Percentiles rank a stretch among this genome's conserved stretches.
Conservation (phyloP, 1,140 invertebrate genomes). For the Scaptomyza hsui region DNA sequence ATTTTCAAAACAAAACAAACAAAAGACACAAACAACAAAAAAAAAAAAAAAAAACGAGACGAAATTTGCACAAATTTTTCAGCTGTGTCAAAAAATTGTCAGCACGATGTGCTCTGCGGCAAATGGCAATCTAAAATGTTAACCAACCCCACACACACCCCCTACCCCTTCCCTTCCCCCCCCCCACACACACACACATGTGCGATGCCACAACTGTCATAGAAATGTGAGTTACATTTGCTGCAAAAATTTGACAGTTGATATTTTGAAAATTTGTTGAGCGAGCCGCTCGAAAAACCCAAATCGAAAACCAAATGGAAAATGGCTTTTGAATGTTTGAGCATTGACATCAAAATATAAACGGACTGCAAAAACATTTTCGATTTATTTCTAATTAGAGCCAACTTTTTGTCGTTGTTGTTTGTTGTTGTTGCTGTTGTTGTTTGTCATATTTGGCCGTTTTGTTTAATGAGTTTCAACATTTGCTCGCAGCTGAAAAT, state of each 20-base stretch:
- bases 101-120: slow-evolving; percentile 52
- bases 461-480: slow-evolving; percentile 76
- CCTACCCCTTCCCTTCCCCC: slow-evolving; percentile 7
- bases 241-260: slow-evolving; percentile 79
- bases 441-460: slow-evolving; percentile 44
- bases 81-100: slow-evolving; percentile 81
- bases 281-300: slow-evolving; percentile 20
- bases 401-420: slow-evolving; percentile 56
- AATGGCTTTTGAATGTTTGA: slow-evolving; percentile 57
- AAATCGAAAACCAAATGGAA: slow-evolving; percentile 38
- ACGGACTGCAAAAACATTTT: slow-evolving; percentile 67
- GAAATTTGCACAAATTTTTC: slow-evolving; percentile 69
- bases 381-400: slow-evolving; percentile 82
- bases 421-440: slow-evolving; percentile 28
- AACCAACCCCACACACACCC: slow-evolving; percentile 24
- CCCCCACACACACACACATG: neutral
- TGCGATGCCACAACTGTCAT: slow-evolving; percentile 44
- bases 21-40: slow-evolving; percentile 8
- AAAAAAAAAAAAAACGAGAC: slow-evolving; percentile 43
- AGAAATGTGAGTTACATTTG: slow-evolving; percentile 70
- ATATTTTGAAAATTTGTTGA: slow-evolving; percentile 81
- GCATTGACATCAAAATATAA: slow-evolving; percentile 71
- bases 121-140: slow-evolving; percentile 68
- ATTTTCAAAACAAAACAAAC: slow-evolving; percentile 55
- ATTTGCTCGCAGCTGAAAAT: slow-evolving; percentile 73